These are phyloP conservation scores for Ceyx cyanopectus DNA, from an alignment of 2,113 vertebrate species.

Conservation along the genomic window DNA sequence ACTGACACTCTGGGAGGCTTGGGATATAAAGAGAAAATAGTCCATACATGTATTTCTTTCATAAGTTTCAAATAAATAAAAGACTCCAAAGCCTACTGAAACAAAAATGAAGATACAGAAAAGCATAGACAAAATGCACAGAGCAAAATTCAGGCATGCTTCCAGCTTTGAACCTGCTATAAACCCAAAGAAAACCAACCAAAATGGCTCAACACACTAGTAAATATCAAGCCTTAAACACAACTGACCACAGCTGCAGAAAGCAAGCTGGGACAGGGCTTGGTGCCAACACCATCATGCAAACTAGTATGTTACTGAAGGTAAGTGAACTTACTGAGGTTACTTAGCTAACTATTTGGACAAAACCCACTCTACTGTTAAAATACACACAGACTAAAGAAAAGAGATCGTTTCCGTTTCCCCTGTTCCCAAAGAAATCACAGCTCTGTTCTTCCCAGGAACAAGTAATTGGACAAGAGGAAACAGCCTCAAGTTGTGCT, in stretches of 20 bases:
- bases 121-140: fast-evolving
- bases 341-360: background rate
- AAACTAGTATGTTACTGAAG: background rate
- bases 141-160: background rate
- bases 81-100: background rate
- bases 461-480: background rate
- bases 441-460: background rate
- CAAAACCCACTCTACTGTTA: background rate
- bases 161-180: background rate
- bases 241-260: fast-evolving
- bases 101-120: background rate
- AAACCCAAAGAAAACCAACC: background rate
- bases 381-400: background rate
- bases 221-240: too few species aligned
- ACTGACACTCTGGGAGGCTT: background rate
- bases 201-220: background rate
- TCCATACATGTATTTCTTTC: background rate
- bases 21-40: background rate
- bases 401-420: background rate
- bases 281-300: background rate
- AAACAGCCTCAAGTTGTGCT: background rate
- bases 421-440: background rate
- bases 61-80: background rate
- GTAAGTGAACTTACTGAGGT: background rate
- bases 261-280: background rate